Evolutionary conservation across 2,888 invertebrate species (phyloP), one percentile per base, ranked within the genome.

Genomic region (Melieria picta): DNA sequence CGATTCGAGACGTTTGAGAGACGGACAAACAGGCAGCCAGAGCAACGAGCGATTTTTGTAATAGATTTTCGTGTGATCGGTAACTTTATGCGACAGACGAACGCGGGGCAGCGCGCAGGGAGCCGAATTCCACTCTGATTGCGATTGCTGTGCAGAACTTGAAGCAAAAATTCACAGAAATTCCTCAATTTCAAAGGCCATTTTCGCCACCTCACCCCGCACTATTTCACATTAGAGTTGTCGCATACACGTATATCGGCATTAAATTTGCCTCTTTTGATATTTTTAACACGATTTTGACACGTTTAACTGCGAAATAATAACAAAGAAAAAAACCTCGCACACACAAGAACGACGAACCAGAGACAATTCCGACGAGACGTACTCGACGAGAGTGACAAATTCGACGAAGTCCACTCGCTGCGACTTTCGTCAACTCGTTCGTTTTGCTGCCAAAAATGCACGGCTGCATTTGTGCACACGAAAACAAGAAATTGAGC

Each of bases 301-400:
- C 68, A 67, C 67, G 70, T 70, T 68, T 73, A 65, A 65, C 45
- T 57, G 58, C 65, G 62, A 69, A 72, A 75, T 75, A 73, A 75
- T 69, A 74, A 72, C 68, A 72, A 74, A 67, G 70, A 61, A 74
- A 69, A 74, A 56, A 71, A 56, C 47, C 68, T 61, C 64, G 71
- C 56, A 60, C 72, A 72, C 71, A 74, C 61, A 67, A 60, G 67
- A 67, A 61, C 60, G 60, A 67, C 61, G 67, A 67, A 67, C 67
- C 62, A 69, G 61, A 62, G 67, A 55, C 69, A 63, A 69, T 63
- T 69, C 47, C 63, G 63, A 69, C 69, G 69, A 69, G 56, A 69
- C 56, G 69, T 63, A 60, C 30, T 68, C 52, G 50, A n/a, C 50
- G 52, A 60, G 61, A 52, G n/a, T 52, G 30, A 30, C 55, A 9